Conservation (phyloP, 2,888 invertebrate species). For the Gortyna flavago region DNA sequence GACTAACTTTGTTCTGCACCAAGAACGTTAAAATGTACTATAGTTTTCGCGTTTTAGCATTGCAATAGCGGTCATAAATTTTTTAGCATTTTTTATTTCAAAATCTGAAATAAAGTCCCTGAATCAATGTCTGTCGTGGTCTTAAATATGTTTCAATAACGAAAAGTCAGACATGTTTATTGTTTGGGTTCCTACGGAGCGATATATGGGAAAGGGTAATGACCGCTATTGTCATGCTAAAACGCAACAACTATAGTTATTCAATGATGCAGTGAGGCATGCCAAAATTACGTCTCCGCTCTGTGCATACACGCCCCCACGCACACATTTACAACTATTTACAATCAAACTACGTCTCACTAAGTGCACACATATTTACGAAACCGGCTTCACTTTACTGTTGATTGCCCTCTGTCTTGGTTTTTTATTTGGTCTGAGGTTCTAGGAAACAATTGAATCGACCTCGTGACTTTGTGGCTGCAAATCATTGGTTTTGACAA, state of each 20-base stretch:
- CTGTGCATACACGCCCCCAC: too few species aligned
- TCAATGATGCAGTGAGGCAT: too few species aligned
- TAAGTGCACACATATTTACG: too few species aligned
- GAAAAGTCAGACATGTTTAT: too few species aligned
- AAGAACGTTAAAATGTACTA: slow-evolving; percentile 5
- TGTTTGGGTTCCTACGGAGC: not conserved
- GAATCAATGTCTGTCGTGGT: not conserved
- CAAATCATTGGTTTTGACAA: not conserved
- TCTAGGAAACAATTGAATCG: not conserved
- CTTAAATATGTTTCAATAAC: not conserved
- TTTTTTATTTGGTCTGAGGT: too few species aligned
- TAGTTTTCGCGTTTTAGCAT: not conserved
- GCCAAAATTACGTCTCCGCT: too few species aligned
- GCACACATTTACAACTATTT: too few species aligned
- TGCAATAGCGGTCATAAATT: not conserved
- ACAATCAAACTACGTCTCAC: too few species aligned
- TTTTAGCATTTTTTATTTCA: not conserved
- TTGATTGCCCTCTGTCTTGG: too few species aligned
- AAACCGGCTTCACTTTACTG: too few species aligned
- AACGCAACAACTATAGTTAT: not conserved
- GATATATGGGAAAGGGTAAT: not conserved
- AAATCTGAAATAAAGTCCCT: not conserved
- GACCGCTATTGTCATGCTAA: not conserved
- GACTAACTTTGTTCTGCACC: slow-evolving; percentile 13
- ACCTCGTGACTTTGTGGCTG: not conserved